These are phyloP conservation scores for Tiphia femorata DNA, from an alignment of 2,888 invertebrate genomes.

Conservation along the genomic window DNA sequence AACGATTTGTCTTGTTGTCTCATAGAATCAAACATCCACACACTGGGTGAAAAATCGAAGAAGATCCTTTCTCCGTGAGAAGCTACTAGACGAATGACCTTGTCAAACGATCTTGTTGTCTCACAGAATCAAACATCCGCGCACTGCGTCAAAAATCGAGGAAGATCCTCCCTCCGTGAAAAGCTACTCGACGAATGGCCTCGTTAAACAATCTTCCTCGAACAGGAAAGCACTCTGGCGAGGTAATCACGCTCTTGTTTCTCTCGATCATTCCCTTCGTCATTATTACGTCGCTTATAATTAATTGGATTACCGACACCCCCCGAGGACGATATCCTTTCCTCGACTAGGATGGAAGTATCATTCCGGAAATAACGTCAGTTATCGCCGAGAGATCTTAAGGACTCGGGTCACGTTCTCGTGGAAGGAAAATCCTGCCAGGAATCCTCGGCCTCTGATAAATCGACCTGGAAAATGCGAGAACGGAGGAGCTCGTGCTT, in stretches of 20 bases:
- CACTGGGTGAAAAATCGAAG: too few relatives aligned
- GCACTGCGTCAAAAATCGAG: too few relatives aligned
- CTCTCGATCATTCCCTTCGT: background rate
- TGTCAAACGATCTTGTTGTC: too few relatives aligned
- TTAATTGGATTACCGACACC: constrained; percentile 7
- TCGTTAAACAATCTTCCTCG: too few relatives aligned
- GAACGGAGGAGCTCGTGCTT: constrained; percentile 29
- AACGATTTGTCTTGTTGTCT: too few relatives aligned
- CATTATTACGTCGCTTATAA: constrained; percentile 4
- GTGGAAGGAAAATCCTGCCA: constrained; percentile 23
- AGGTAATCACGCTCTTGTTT: too few relatives aligned
- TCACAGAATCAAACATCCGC: too few relatives aligned
- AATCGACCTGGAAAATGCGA: constrained; percentile 38
- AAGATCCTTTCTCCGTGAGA: background rate
- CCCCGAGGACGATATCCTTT: background rate
- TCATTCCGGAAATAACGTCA: background rate
- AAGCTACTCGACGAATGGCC: background rate
- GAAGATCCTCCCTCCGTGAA: background rate
- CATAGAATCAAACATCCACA: too few relatives aligned
- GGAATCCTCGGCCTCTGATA: constrained; percentile 36
- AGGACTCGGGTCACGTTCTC: constrained; percentile 44
- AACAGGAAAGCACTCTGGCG: too few relatives aligned
- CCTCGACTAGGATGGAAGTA: background rate
- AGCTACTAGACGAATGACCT: background rate
- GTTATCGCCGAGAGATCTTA: background rate